phyloP scores from a whole-genome alignment of 2,113 vertebrate genomes.

The Rallus limicola region DNA sequence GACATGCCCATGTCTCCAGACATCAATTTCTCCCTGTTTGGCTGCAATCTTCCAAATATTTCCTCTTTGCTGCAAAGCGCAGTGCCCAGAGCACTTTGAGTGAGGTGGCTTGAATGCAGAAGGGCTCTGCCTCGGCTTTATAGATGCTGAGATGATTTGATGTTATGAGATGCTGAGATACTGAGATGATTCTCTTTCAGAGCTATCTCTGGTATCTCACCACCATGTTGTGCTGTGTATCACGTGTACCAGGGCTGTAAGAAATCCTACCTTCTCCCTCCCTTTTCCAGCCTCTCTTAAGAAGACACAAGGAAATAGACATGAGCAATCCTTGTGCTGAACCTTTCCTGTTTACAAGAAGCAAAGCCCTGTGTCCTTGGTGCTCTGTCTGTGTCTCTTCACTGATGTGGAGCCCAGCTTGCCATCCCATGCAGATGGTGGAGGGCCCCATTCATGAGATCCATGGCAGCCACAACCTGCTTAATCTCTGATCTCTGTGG shows the following conservation, averaged over 20 bases:
- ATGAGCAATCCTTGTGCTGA: neutral
- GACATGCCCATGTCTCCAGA: neutral
- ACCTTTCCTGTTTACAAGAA: neutral
- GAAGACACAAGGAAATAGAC: neutral
- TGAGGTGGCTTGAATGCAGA: neutral
- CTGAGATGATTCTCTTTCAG: neutral
- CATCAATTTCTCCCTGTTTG: neutral
- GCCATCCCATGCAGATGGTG: neutral
- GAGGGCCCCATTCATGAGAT: neutral
- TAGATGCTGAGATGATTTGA: neutral
- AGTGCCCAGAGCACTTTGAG: neutral
- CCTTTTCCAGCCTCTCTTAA: neutral
- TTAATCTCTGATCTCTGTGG: neutral
- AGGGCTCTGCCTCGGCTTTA: neutral
- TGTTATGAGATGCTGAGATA: too few relatives aligned
- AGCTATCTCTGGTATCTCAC: neutral
- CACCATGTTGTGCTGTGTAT: neutral
- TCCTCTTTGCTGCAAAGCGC: neutral
- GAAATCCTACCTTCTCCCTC: neutral
- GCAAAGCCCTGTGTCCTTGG: neutral
- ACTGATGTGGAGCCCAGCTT: neutral
- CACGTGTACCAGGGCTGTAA: accelerated
- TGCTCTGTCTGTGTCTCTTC: neutral
- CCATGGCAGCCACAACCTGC: neutral
- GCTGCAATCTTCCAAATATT: neutral